These are phyloP conservation scores for Cataglyphis rosenhaueri DNA, from an alignment of 2,888 invertebrate species.

Conservation along the genomic window DNA sequence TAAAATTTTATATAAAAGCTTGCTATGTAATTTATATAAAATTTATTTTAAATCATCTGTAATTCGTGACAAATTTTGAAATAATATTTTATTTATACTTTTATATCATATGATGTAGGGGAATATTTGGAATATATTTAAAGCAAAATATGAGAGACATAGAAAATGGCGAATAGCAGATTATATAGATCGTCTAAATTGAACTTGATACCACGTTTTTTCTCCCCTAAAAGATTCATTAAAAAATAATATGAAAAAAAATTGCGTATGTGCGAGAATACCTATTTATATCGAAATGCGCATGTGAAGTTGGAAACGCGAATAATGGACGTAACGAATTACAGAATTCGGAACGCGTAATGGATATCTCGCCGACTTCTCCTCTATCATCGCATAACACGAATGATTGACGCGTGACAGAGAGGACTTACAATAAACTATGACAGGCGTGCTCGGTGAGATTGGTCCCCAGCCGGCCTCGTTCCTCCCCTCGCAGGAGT, in stretches of 20 bases:
- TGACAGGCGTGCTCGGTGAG: slow-evolving; percentile 91
- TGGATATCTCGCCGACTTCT: not conserved
- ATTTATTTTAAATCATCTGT: not conserved
- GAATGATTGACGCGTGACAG: slow-evolving; percentile 35
- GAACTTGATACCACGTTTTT: not conserved
- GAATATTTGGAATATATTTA: not conserved
- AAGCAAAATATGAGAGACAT: not conserved
- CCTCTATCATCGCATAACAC: not conserved
- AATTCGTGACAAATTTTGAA: not conserved
- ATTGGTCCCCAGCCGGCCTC: slow-evolving; percentile 95
- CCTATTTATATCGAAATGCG: not conserved
- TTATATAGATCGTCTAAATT: not conserved
- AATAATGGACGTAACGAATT: not conserved
- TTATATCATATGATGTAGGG: not conserved
- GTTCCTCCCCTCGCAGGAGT: slow-evolving; percentile 96
- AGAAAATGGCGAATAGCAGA: not conserved
- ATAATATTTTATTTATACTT: not conserved
- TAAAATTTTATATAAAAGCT: not conserved
- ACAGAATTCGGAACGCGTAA: not conserved
- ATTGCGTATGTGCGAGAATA: not conserved
- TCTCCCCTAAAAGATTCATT: not conserved
- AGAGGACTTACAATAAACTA: slow-evolving; percentile 91
- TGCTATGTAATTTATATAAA: not conserved
- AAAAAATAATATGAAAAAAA: not conserved
- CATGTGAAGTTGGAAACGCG: not conserved